Base-by-base conservation (phyloP, 2,113 vertebrate species). In the Psilopsiagon aurifrons region DNA sequence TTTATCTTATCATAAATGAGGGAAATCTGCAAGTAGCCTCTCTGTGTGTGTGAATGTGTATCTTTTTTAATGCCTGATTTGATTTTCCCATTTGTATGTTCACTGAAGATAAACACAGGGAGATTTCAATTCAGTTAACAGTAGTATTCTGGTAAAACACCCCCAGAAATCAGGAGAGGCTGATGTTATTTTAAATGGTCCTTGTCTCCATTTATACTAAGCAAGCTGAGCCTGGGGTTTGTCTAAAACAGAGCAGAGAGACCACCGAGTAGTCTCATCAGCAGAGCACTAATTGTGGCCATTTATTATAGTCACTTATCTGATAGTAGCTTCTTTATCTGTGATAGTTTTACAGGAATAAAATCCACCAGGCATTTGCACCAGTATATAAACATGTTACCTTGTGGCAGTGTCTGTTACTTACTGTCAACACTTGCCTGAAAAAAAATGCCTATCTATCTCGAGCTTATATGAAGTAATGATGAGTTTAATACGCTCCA, bases 251-350 rank as follows among this genome's bases (percentile, higher is more conserved):
- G 86, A 95, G 92, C 90, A 88, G 86, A 76, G 88, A 96, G 99
- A 99, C 98, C 99, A 99, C 99, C 98, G 97, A 97, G 95, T 92
- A 97, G 97, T 97, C 97, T 98, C 97, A 98, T 98, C 98, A 98
- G 96, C 97, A 97, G 94, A 97, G 94, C 94, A 97, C 98, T 98
- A 98, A 98, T 98, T 97, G 96, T 96, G 91, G 97, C 97, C 98
- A 98, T 99, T 98, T 98, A 98, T 99, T 98, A 98, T 97, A 97
- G 97, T 98, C 95, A 97, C 97, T 99, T 98, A 99, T 99, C 99
- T 99, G 98, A 99, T 98, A 98, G 98, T 94, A 95, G 96, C 94
- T 97, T 98, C 97, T 98, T 98, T 98, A 98, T 99, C 98, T 98
- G 95, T 97, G 98, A 96, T 97, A 96, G 98, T 97, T 98, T 98